Conservation (phyloP, 2,888 invertebrate genomes). For the Drosophila infuscata region DNA sequence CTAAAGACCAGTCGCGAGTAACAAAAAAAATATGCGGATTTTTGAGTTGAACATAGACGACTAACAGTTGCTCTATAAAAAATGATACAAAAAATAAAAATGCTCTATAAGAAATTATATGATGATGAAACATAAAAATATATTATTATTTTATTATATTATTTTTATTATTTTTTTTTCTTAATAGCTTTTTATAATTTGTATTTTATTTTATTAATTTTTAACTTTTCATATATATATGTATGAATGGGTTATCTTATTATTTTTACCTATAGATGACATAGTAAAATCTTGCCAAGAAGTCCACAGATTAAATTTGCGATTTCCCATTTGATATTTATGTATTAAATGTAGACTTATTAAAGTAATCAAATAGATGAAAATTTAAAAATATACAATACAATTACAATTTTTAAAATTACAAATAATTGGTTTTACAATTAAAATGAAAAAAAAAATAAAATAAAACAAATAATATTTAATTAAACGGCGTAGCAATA, state of each 20-base stretch:
- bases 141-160: too few relatives aligned
- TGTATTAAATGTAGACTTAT: neutral
- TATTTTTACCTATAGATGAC: neutral
- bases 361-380: too few relatives aligned
- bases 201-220: neutral
- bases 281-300: neutral
- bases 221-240: neutral
- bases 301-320: neutral
- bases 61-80: neutral
- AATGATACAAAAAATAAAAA: neutral
- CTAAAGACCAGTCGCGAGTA: constrained; percentile 10
- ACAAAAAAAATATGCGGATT: neutral
- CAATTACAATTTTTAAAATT: accelerated
- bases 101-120: neutral
- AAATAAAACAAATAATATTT: accelerated
- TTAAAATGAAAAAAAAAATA: neutral
- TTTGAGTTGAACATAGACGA: neutral
- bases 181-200: neutral
- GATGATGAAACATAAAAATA: neutral
- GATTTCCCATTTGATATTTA: neutral
- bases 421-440: neutral
- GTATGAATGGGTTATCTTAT: neutral
- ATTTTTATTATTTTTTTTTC: neutral
- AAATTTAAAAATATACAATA: accelerated
- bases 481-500: neutral